These are phyloP conservation scores for Oxyteleia sp. DNA, from an alignment of 2,888 invertebrate genomes.

Conservation along the genomic window DNA sequence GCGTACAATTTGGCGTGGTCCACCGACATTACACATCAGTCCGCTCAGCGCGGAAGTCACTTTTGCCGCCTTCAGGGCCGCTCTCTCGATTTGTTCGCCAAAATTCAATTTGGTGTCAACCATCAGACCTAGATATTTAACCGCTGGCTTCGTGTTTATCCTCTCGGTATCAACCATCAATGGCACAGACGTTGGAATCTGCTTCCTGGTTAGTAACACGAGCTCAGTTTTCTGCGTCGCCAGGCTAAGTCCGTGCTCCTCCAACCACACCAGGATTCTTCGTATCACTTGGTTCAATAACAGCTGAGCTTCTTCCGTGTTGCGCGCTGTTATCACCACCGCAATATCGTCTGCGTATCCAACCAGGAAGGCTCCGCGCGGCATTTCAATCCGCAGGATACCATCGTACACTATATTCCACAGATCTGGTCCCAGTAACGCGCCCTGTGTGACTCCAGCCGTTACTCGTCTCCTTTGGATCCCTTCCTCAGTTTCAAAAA, in stretches of 20 bases:
- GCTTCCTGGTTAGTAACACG: conserved; percentile 60
- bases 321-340: not conserved
- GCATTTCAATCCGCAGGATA: conserved; percentile 6
- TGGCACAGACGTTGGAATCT: conserved; percentile 51
- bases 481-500: not conserved
- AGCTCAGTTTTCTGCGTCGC: conserved; percentile 69
- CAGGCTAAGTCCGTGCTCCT: conserved; percentile 34
- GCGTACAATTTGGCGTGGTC: no score
- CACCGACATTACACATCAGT: no score
- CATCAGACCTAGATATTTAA: conserved; percentile 73
- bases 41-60: no score
- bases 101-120: conserved; percentile 49
- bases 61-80: no score
- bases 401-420: conserved; percentile 9
- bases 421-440: not conserved
- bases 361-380: not conserved
- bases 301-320: conserved; percentile 12
- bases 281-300: conserved; percentile 22
- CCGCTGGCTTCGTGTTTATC: conserved; percentile 27
- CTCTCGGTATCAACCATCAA: conserved; percentile 47
- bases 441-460: not conserved
- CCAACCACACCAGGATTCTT: conserved; percentile 15
- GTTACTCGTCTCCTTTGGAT: not conserved
- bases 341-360: conserved; percentile 19
- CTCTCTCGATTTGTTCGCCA: conserved; percentile 71